These are phyloP conservation scores for Leptonema lineaticorne DNA, from an alignment of 1,140 invertebrate genomes.

Conservation along the genomic window DNA sequence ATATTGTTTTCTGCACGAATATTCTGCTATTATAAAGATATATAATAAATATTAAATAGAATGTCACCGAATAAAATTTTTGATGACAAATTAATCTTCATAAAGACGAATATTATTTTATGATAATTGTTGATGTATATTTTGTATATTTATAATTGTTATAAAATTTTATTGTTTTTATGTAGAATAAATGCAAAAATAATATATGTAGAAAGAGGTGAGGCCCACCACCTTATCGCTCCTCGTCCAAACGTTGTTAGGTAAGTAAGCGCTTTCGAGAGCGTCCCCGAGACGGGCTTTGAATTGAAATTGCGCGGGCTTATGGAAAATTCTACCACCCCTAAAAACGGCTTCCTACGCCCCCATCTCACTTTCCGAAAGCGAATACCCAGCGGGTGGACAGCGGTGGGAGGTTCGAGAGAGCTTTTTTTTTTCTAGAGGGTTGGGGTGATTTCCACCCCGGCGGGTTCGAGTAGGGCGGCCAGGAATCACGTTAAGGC, in stretches of 20 bases:
- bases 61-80: too few relatives aligned
- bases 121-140: too few relatives aligned
- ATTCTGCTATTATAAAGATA: too few relatives aligned
- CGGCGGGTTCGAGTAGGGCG: too few relatives aligned
- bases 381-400: too few relatives aligned
- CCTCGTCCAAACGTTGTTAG: conserved; percentile 38
- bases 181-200: background rate
- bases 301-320: conserved; percentile 41
- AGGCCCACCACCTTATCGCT: conserved; percentile 34
- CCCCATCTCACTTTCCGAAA: too few relatives aligned
- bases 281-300: conserved; percentile 35
- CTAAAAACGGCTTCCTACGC: too few relatives aligned
- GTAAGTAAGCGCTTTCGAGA: conserved; percentile 37
- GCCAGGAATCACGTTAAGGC: conserved; percentile 35
- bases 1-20: too few relatives aligned
- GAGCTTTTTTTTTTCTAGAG: conserved; percentile 20
- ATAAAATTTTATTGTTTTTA: background rate
- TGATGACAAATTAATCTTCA: too few relatives aligned
- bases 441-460: conserved; percentile 6
- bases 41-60: too few relatives aligned
- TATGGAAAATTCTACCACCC: conserved; percentile 39
- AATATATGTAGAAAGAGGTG: conserved; percentile 2
- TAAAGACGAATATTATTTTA: too few relatives aligned
- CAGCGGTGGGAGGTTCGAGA: background rate
- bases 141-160: too few relatives aligned